These are phyloP conservation scores for Mormyrops boulengeri DNA, from an alignment of 2,797 vertebrate species.

Conservation along the genomic window DNA sequence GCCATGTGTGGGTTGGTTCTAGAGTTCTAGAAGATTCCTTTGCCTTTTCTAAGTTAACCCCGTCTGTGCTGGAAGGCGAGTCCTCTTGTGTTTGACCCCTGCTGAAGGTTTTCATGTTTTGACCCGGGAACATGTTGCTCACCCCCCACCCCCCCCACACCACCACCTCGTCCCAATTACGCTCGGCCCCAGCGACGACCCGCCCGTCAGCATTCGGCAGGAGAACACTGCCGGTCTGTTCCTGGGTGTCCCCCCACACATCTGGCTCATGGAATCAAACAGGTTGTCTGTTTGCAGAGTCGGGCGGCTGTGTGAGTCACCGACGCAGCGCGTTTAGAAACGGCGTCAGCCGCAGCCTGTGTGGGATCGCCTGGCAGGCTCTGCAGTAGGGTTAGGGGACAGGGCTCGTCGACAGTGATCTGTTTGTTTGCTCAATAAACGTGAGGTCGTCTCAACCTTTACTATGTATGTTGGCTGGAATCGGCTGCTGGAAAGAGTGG, in stretches of 20 bases:
- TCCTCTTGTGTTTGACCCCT: background rate
- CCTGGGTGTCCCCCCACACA: background rate
- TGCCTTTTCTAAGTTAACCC: slow-evolving; percentile 14
- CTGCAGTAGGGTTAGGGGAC: background rate
- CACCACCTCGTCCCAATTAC: background rate
- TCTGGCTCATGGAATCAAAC: background rate
- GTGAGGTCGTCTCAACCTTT: background rate
- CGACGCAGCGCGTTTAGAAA: background rate
- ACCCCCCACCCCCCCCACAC: too few species aligned
- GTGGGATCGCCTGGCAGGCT: background rate
- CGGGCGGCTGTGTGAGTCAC: slow-evolving; percentile 8
- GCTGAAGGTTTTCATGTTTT: background rate
- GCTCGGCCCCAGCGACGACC: background rate
- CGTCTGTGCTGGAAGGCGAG: background rate
- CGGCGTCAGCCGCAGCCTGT: background rate
- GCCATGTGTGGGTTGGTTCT: slow-evolving; percentile 17
- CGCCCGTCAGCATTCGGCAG: background rate
- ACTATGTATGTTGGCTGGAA: background rate
- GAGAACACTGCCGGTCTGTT: background rate
- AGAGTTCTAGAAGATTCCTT: slow-evolving; percentile 20
- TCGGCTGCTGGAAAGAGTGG: background rate
- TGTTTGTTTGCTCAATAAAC: background rate
- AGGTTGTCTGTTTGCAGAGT: background rate
- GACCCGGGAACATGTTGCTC: background rate
- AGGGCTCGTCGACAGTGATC: background rate